Evolutionary conservation across 2,888 invertebrate genomes (phyloP).

Genomic region (Pollenia labialis): DNA sequence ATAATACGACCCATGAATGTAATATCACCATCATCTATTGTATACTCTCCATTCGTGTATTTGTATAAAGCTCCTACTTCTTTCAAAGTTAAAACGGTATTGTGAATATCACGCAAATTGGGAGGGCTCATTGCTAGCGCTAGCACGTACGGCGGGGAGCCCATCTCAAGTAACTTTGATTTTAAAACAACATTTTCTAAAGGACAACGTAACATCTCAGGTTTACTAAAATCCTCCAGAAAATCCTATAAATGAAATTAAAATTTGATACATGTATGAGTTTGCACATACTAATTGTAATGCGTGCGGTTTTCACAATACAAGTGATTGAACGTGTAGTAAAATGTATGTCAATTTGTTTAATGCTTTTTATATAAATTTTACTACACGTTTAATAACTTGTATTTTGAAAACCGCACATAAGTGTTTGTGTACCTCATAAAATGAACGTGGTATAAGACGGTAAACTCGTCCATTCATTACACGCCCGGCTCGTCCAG

Average conservation of each 20-base stretch:
- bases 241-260: conserved; percentile 81
- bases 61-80: conserved; percentile 91
- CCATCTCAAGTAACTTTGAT: conserved; percentile 92
- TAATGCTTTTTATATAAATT: no score
- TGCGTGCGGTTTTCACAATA: no score
- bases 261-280: not conserved
- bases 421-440: conserved; percentile 84
- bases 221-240: conserved; percentile 86
- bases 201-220: conserved; percentile 93
- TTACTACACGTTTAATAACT: no score
- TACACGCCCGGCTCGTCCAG: conserved; percentile 95
- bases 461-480: conserved; percentile 94
- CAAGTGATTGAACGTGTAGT: no score
- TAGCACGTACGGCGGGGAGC: conserved; percentile 90
- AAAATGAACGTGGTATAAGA: conserved; percentile 89
- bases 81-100: conserved; percentile 92
- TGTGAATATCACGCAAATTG: conserved; percentile 90
- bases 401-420: no score
- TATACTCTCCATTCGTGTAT: conserved; percentile 85
- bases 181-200: conserved; percentile 92
- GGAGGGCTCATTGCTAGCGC: conserved; percentile 96
- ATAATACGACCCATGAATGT: conserved; percentile 94
- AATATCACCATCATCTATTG: conserved; percentile 91
- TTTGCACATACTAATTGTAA: not conserved
- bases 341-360: no score